Percentiles rank a stretch among this genome's conserved stretches.
Evolutionary conservation across 2,888 invertebrate species (phyloP).

Genomic region (Ganaspis brasiliensis): DNA sequence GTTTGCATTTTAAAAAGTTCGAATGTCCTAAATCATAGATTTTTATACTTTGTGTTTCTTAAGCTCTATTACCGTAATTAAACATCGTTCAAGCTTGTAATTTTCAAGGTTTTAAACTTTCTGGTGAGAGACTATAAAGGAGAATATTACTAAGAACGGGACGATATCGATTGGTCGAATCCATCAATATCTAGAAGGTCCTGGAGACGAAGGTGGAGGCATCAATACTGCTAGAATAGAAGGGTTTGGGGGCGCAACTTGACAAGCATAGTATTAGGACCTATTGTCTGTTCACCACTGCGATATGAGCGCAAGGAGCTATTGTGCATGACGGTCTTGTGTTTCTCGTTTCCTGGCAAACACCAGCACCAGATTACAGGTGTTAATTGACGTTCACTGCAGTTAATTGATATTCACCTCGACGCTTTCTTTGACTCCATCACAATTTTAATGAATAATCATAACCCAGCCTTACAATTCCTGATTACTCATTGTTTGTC

Average conservation of each 20-base stretch:
- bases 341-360: conserved; percentile 65
- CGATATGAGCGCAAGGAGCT: conserved; percentile 56
- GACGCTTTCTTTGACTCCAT: conserved; percentile 46
- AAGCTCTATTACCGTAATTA: too few species aligned
- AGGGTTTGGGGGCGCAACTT: conserved; percentile 55
- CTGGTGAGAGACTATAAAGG: too few species aligned
- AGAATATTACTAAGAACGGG: not conserved
- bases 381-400: conserved; percentile 65
- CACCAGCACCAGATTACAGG: conserved; percentile 66
- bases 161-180: conserved; percentile 3
- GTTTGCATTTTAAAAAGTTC: too few species aligned
- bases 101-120: too few species aligned
- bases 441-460: conserved; percentile 45
- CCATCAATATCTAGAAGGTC: conserved; percentile 33
- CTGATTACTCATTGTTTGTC: conserved; percentile 23
- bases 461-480: conserved; percentile 12
- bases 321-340: conserved; percentile 64
- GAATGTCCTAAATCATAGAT: too few species aligned
- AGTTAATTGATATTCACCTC: conserved; percentile 60
- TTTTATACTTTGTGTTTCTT: too few species aligned
- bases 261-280: conserved; percentile 67
- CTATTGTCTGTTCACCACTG: conserved; percentile 68
- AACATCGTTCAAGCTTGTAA: too few species aligned
- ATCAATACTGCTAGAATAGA: conserved; percentile 23
- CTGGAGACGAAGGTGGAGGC: conserved; percentile 4